Evolutionary conservation across 2,113 vertebrate genomes (phyloP).

Genomic region (Procavia capensis): DNA sequence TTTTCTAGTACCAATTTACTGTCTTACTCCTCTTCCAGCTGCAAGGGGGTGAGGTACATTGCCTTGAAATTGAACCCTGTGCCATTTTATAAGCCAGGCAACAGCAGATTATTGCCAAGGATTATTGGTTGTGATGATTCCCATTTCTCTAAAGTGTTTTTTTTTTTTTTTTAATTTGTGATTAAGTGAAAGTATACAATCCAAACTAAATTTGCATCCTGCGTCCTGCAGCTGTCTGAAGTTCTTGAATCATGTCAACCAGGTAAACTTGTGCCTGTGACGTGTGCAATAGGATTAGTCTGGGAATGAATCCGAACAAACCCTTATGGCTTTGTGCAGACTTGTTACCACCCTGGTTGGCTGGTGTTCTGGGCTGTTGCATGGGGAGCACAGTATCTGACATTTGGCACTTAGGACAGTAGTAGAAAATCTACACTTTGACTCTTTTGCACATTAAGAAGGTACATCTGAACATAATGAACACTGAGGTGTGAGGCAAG

Average conservation of each 20-base stretch:
- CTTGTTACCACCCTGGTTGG: conserved; percentile 62
- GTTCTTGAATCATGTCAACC: not conserved
- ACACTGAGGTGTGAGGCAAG: too few species aligned
- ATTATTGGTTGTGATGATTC: not conserved
- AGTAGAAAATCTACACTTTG: too few species aligned
- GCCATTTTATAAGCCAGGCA: conserved; percentile 40
- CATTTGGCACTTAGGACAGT: too few species aligned
- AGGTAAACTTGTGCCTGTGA: conserved; percentile 13
- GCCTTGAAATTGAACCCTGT: conserved; percentile 27
- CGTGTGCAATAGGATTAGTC: not conserved
- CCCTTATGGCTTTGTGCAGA: conserved; percentile 22
- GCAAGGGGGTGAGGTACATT: conserved; percentile 2
- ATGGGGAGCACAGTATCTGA: not conserved
- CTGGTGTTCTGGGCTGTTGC: not conserved
- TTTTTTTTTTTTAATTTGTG: too few species aligned
- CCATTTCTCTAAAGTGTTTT: not conserved
- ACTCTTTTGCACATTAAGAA: too few species aligned
- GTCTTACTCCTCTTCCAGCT: conserved; percentile 66
- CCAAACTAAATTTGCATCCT: too few species aligned
- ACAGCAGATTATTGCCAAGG: not conserved
- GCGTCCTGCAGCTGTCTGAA: too few species aligned
- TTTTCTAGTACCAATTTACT: conserved; percentile 53
- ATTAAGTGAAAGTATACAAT: too few species aligned
- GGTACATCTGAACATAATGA: too few species aligned
- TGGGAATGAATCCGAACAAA: conserved; percentile 30